Base-by-base conservation (phyloP, 1,140 invertebrate species). In the Drosophila willistoni region DNA sequence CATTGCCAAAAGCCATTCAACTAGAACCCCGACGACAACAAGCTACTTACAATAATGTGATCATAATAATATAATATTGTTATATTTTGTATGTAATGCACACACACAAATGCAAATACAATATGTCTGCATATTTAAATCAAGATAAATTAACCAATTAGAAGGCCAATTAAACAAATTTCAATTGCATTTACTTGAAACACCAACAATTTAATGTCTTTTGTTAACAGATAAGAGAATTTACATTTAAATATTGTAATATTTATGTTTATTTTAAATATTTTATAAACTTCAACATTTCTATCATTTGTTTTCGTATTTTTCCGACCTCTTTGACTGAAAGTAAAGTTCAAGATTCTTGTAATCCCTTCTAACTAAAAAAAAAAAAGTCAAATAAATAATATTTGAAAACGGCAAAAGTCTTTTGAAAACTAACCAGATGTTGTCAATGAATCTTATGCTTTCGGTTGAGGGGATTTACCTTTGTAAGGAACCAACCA, bases 401-500 rank as follows among this genome's bases (percentile, higher is more conserved):
- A 47, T 47, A 17, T 47, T 47, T 47, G 7, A 47, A 47, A 22
- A 10, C 9, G 17, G 3, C 3, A 22, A 51, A 56, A 56, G 7
- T 59, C 33, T 59, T 59, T 9, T 36, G 10, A 10, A 29, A 54
- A 57, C 55, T 57, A 59, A 36, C 56, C 56, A 59, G 56, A 36
- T 59, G 56, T 59, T 36, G 56, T 59, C 56, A 59, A 59, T 59
- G 56, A 59, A 59, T 59, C 33, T 29, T 29, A 7, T 29, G 29
- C 29, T 59, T 59, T 59, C 19, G n/a, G 29, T 36, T 17, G 12
- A 13, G 9, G 56, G 36, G 42, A 61, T 61, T 75, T 36, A 64
- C 66, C 68, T 64, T 67, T 70, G 68, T 60, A 70, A 63, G 60
- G 66, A 70, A 77, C 68, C 76, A 67, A 77, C 29, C 29, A 70